These are phyloP conservation scores for Geococcyx californianus DNA, from an alignment of 2,113 vertebrate genomes.

Conservation along the genomic window DNA sequence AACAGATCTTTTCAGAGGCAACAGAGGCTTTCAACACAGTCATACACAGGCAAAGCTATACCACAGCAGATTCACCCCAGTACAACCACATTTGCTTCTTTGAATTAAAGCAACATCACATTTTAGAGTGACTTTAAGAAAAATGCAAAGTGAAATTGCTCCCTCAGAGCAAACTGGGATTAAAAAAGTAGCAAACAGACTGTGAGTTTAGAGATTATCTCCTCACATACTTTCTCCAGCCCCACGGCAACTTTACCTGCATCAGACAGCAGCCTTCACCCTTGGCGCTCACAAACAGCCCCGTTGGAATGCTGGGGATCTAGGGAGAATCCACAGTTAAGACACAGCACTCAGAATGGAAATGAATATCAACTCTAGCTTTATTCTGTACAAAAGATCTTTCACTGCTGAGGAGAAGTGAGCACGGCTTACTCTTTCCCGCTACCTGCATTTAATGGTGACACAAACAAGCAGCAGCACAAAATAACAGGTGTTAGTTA, in stretches of 20 bases:
- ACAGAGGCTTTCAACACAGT: not conserved
- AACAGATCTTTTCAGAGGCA: not conserved
- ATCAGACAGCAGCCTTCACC: conserved; percentile 94
- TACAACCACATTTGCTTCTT: not conserved
- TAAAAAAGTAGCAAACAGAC: not conserved
- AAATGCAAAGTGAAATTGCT: not conserved
- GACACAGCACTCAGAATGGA: conserved; percentile 2
- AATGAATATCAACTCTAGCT: not conserved
- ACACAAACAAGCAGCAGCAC: not conserved
- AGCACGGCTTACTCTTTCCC: not conserved
- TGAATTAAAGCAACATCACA: not conserved
- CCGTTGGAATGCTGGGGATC: conserved; percentile 94
- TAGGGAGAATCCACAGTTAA: conserved; percentile 61
- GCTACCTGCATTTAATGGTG: not conserved
- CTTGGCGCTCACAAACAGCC: conserved; percentile 93
- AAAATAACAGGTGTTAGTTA: not conserved
- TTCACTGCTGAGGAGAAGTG: not conserved
- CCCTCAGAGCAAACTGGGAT: not conserved
- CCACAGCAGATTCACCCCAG: not conserved
- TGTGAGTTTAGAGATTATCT: not conserved
- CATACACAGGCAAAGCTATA: not conserved
- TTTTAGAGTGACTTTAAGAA: not conserved
- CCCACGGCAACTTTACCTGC: conserved; percentile 79
- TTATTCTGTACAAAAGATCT: not conserved
- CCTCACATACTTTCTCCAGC: not conserved